A percentile compares a stretch with the other conserved stretches of the same genome.
Conservation (phyloP, 2,888 invertebrate species). For the Drosophila parthenogenetica region DNA sequence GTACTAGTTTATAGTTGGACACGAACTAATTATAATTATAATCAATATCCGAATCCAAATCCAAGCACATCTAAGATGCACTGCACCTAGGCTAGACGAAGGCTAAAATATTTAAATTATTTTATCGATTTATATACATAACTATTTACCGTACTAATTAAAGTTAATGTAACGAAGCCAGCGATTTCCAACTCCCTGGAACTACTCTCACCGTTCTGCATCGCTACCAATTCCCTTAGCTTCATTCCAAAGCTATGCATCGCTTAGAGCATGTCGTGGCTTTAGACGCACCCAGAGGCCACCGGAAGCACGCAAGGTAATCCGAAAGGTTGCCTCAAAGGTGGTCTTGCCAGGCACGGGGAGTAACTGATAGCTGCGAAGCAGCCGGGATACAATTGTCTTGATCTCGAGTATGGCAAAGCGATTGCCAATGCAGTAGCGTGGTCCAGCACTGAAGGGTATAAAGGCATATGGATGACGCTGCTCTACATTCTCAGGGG, state of each 20-base stretch:
- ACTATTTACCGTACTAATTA: constrained; percentile 78
- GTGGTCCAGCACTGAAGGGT: constrained; percentile 87
- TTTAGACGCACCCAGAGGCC: constrained; percentile 87
- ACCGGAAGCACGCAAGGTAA: constrained; percentile 87
- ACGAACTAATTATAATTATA: constrained; percentile 56
- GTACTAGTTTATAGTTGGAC: constrained; percentile 22
- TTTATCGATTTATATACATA: constrained; percentile 72
- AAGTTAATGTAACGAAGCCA: constrained; percentile 74
- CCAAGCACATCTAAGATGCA: constrained; percentile 43
- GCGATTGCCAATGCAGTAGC: constrained; percentile 87
- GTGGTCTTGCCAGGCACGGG: constrained; percentile 86
- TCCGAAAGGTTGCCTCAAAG: constrained; percentile 86
- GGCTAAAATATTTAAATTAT: constrained; percentile 77
- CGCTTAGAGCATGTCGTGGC: constrained; percentile 51
- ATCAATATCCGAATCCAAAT: constrained; percentile 56
- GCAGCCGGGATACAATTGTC: constrained; percentile 86
- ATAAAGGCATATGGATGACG: constrained; percentile 87
- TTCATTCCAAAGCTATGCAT: background rate
- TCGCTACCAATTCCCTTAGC: too few relatives aligned
- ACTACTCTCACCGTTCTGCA: background rate
- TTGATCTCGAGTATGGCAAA: constrained; percentile 88
- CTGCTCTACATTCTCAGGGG: constrained; percentile 85
- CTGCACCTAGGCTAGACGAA: constrained; percentile 75
- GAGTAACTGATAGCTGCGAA: constrained; percentile 86
- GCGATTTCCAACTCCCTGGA: constrained; percentile 1